Evolutionary conservation across 2,797 vertebrate genomes (phyloP).

Genomic region (Mycteria americana): DNA sequence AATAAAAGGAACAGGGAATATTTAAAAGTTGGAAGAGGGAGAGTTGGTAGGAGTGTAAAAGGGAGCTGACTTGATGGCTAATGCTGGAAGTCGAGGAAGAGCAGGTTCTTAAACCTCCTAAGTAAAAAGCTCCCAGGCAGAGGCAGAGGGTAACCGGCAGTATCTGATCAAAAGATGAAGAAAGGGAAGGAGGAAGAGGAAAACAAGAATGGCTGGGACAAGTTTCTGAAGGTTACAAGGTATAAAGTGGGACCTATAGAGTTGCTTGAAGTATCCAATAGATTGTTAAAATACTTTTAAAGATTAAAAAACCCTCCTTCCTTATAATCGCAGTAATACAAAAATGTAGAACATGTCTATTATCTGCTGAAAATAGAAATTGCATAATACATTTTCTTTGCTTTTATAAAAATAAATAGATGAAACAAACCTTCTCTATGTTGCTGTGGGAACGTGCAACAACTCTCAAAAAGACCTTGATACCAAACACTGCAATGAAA

Average conservation of each 20-base stretch:
- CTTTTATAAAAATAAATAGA: background rate
- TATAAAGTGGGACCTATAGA: background rate
- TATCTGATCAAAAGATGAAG: background rate
- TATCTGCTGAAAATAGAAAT: background rate
- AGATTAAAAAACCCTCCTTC: background rate
- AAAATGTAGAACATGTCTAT: background rate
- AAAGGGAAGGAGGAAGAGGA: background rate
- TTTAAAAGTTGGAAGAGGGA: background rate
- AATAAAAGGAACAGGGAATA: background rate
- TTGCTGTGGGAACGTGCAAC: background rate
- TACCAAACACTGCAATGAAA: background rate
- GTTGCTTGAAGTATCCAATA: background rate
- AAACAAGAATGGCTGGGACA: background rate
- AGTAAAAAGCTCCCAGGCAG: background rate
- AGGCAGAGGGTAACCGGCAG: background rate
- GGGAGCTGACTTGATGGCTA: background rate
- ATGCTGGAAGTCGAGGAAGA: background rate
- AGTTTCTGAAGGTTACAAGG: background rate
- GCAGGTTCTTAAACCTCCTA: background rate
- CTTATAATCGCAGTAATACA: background rate
- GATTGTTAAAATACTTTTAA: background rate
- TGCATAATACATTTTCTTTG: background rate
- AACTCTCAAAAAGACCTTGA: background rate
- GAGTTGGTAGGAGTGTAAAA: background rate
- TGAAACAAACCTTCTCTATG: background rate